phyloP scores from a whole-genome alignment of 2,888 invertebrate species.

The Homarus gammarus region DNA sequence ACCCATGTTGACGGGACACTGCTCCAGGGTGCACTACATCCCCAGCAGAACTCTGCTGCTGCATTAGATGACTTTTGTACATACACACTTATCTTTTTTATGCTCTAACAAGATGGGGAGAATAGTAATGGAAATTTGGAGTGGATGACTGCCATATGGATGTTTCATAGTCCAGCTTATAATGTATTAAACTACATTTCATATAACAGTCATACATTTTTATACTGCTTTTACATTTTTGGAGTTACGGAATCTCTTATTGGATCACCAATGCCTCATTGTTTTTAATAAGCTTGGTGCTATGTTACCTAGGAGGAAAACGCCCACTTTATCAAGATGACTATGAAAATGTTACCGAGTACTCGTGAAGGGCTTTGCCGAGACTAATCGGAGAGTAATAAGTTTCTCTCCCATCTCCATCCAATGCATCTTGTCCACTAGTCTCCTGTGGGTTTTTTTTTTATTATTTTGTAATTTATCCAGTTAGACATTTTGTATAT shows the following conservation, averaged over 20 bases:
- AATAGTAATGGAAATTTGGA: constrained; percentile 8
- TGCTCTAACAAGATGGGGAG: constrained; percentile 32
- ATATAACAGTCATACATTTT: constrained; percentile 6
- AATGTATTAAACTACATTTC: constrained; percentile 26
- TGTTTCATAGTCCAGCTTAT: constrained; percentile 16
- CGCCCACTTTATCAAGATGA: background rate
- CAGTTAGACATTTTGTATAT: constrained; percentile 16
- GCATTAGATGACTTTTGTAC: constrained; percentile 40
- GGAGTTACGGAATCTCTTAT: background rate
- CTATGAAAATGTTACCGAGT: background rate
- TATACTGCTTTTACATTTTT: constrained; percentile 29
- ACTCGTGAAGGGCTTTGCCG: background rate
- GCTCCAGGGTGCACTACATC: background rate
- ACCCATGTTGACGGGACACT: constrained; percentile 23
- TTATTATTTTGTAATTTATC: constrained; percentile 9
- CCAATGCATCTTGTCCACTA: constrained; percentile 49
- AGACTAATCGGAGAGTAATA: background rate
- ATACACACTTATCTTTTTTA: constrained; percentile 53
- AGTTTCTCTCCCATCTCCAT: constrained; percentile 39
- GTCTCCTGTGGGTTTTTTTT: constrained; percentile 41
- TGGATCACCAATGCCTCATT: constrained; percentile 19
- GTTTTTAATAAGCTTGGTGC: constrained; percentile 52
- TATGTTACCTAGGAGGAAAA: constrained; percentile 34
- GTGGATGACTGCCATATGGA: constrained; percentile 39
- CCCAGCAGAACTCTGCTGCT: background rate